Evolutionary conservation across 2,888 invertebrate species (phyloP).

Genomic region (Leptura quadrifasciata): DNA sequence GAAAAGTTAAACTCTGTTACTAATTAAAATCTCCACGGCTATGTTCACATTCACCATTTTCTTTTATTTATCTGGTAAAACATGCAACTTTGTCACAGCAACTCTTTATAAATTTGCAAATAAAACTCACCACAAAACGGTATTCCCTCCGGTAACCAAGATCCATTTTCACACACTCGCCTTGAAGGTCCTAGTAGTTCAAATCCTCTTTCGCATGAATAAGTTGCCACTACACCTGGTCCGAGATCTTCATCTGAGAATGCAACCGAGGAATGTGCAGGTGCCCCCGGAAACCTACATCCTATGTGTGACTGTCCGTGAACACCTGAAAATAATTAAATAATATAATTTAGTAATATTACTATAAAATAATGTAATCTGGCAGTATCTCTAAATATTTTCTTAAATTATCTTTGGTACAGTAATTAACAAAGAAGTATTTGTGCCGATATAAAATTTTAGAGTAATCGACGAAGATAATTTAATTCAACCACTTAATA

Average conservation of each 20-base stretch:
- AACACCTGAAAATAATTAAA: conserved; percentile 39
- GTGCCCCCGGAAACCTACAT: conserved; percentile 93
- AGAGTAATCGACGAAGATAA: too few species aligned
- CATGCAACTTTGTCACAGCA: not conserved
- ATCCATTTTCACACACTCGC: conserved; percentile 85
- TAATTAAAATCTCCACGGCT: too few species aligned
- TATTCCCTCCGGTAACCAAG: conserved; percentile 92
- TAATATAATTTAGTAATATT: not conserved
- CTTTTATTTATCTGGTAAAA: too few species aligned
- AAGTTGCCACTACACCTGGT: conserved; percentile 84
- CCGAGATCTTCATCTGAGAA: conserved; percentile 82
- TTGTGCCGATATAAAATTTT: too few species aligned
- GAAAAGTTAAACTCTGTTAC: too few species aligned
- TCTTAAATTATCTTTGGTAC: too few species aligned
- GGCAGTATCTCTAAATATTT: too few species aligned
- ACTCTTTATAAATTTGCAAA: not conserved
- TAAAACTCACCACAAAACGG: conserved; percentile 92
- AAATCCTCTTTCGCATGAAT: conserved; percentile 91
- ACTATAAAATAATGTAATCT: not conserved
- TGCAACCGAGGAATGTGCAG: conserved; percentile 88
- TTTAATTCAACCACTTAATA: too few species aligned
- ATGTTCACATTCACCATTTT: too few species aligned
- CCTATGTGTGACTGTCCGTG: conserved; percentile 53
- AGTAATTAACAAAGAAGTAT: too few species aligned
- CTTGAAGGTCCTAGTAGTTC: conserved; percentile 92